Base-by-base conservation (phyloP, 1,140 invertebrate genomes). In the Diachasma alloeum region DNA sequence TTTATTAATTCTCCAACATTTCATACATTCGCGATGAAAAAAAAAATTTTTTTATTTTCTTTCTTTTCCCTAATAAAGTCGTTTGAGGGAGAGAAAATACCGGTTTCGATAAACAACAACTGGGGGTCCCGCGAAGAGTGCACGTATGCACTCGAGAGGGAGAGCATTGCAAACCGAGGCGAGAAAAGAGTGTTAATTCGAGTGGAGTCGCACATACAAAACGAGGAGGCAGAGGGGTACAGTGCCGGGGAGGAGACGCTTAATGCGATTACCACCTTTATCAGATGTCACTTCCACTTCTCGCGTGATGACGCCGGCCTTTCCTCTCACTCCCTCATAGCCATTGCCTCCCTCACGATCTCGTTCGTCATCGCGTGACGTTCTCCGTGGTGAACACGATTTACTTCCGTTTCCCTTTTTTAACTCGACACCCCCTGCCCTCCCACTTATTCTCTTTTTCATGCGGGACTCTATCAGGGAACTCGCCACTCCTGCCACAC, bases 291-390 rank as follows among this genome's bases (percentile, higher is more conserved):
- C 82, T 84, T 83, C 79, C 83, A 84, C 83, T 86, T 87, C 69
- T 76, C 63, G 77, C 77, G 77, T 81, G 77, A 77, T 75, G 79
- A 74, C 74, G 31, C 31, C 31, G 74, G 36, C 31, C 31, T 37
- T 48, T 37, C 48, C 2, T n/a, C 68, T 13, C 68, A 44, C 66
- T 53, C 22, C 19, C 73, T 42, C 68, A 66, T 74, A 15, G 31
- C 46, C 46, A 17, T 15, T 39, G 13, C 56, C 46, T 31, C 70
- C 26, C 71, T 46, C 70, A 36, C 17, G 53, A 24, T 82, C 84
- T 89, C 88, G 83, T 89, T 89, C 88, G 87, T 88, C 88, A 89
- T 88, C 85, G 84, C 83, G 83, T 87, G 87, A 88, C 87, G 83
- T 83, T 83, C 84, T 84, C 84, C 83, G 83, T 83, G 83, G 86